A percentile compares a stretch with the other conserved stretches of the same genome.
These are phyloP conservation scores for Prenolepis imparis DNA, from an alignment of 2,888 invertebrate genomes.

Conservation along the genomic window DNA sequence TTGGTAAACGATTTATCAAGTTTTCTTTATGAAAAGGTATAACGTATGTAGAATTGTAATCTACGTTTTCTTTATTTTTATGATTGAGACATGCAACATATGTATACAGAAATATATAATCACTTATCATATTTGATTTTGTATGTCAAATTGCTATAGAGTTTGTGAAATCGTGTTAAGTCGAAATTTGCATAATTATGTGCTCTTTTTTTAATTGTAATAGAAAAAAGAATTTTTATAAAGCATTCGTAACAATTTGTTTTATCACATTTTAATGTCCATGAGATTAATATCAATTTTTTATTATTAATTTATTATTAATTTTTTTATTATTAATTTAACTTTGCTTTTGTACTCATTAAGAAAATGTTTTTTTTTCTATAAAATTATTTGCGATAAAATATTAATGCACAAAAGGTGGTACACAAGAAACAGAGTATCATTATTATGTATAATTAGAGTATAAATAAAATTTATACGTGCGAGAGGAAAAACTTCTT, in stretches of 20 bases:
- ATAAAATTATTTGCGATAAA: neutral
- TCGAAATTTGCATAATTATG: neutral
- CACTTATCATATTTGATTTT: slow-evolving; percentile 11
- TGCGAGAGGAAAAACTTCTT: neutral
- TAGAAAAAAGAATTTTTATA: neutral
- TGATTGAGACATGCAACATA: neutral
- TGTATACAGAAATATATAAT: neutral
- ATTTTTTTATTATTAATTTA: too few species aligned
- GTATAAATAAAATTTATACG: slow-evolving; percentile 3
- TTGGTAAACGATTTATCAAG: slow-evolving; percentile 6
- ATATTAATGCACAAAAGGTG: neutral
- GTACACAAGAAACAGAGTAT: neutral
- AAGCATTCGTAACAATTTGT: neutral
- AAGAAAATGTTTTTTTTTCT: neutral
- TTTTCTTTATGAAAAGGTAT: neutral
- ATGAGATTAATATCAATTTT: neutral
- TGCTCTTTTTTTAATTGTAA: neutral
- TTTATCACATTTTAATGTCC: neutral
- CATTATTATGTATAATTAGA: neutral
- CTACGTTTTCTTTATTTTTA: neutral
- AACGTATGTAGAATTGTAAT: neutral
- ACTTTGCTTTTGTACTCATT: neutral
- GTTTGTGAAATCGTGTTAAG: slow-evolving; percentile 13
- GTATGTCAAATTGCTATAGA: neutral
- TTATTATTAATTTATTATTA: too few species aligned